phyloP scores from a whole-genome alignment of 2,797 vertebrate genomes.

The Catamblyrhynchus diadema region DNA sequence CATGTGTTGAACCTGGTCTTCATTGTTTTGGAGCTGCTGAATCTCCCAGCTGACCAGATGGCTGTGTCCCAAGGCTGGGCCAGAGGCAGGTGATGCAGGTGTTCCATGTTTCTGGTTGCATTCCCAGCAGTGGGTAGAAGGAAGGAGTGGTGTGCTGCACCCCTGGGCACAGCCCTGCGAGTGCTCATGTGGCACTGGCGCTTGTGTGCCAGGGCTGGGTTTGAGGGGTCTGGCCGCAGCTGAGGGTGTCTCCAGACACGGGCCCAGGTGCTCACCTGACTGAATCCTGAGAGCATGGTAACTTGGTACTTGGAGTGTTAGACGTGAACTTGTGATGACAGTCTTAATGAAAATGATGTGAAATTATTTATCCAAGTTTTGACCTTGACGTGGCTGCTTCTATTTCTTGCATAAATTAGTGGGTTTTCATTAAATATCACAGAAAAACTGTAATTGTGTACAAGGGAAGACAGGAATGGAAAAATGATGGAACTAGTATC shows the following conservation, averaged over 20 bases:
- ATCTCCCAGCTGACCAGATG: rapidly evolving
- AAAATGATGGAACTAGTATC: neutral
- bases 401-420: neutral
- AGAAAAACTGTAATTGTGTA: neutral
- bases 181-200: neutral
- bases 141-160: rapidly evolving
- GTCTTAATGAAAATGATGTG: rapidly evolving
- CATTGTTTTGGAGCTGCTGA: neutral
- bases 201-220: rapidly evolving
- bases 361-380: neutral
- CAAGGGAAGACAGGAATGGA: neutral
- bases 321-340: rapidly evolving
- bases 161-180: rapidly evolving
- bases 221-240: too few species aligned
- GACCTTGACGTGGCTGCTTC: neutral
- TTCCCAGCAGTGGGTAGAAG: rapidly evolving
- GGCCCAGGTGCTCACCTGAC: rapidly evolving
- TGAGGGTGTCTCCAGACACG: rapidly evolving
- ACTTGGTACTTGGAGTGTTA: neutral
- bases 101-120: rapidly evolving
- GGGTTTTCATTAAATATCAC: neutral
- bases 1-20: rapidly evolving
- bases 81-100: rapidly evolving
- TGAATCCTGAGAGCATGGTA: rapidly evolving
- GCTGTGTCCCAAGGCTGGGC: rapidly evolving